A percentile compares a stretch with the other conserved stretches of the same genome.
Evolutionary conservation across 2,797 vertebrate species (phyloP).

Genomic region (Psittacula derbiana): DNA sequence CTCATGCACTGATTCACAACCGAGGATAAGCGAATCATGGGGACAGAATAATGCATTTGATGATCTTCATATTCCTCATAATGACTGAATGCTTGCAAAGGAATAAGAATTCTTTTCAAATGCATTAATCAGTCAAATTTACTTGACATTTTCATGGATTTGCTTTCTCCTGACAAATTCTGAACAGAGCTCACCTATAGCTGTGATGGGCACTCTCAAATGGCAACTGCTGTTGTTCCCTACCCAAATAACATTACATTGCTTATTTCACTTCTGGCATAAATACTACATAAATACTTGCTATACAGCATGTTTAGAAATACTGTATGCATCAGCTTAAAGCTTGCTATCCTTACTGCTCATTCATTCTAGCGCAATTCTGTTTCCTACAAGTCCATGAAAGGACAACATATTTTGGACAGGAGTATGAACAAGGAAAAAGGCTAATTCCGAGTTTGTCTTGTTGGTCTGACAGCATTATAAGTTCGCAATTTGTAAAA

Average conservation of each 20-base stretch:
- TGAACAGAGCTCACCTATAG: neutral
- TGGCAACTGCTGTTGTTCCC: neutral
- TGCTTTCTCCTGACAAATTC: neutral
- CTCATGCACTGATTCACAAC: slow-evolving; percentile 11
- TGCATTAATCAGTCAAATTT: slow-evolving; percentile 18
- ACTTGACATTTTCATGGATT: neutral
- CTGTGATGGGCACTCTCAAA: neutral
- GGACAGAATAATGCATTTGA: neutral
- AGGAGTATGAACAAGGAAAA: neutral
- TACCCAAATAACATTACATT: neutral
- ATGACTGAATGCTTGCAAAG: neutral
- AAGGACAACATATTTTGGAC: neutral
- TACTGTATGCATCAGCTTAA: neutral
- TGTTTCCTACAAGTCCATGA: neutral
- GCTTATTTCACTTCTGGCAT: neutral
- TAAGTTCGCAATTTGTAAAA: neutral
- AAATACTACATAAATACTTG: neutral
- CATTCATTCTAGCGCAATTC: neutral
- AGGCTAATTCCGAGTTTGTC: neutral
- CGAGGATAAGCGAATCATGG: neutral
- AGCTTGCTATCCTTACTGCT: neutral
- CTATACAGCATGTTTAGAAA: neutral
- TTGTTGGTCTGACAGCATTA: neutral
- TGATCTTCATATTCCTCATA: slow-evolving; percentile 33
- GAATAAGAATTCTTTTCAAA: slow-evolving; percentile 9